Percentiles rank a stretch among this genome's conserved stretches.
Conservation (phyloP, 2,888 invertebrate genomes). For the Eurytoma adleriae region DNA sequence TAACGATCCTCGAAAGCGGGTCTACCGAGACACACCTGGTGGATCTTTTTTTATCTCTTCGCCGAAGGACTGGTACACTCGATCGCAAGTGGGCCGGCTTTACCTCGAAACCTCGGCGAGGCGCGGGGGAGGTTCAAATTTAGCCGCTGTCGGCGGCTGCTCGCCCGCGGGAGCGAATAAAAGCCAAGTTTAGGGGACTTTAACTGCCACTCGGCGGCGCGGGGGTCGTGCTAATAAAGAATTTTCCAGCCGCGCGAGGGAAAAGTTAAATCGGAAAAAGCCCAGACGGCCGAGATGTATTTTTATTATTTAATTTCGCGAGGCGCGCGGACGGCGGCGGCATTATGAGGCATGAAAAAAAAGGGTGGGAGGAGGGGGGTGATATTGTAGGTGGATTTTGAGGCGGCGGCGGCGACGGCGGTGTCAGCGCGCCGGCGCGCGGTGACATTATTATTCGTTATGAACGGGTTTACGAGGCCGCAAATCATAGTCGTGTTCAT, state of each 20-base stretch:
- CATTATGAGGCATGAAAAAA: constrained; percentile 74
- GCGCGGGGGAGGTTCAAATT: not conserved
- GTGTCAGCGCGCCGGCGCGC: constrained; percentile 35
- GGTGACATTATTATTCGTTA: constrained; percentile 77
- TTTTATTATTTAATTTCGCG: constrained; percentile 74
- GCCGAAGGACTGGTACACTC: too few relatives aligned
- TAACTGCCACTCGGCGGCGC: constrained; percentile 8
- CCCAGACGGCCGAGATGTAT: constrained; percentile 62
- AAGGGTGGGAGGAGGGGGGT: constrained; percentile 55
- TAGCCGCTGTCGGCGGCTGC: constrained; percentile 10
- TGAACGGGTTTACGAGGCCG: constrained; percentile 75
- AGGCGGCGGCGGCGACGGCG: constrained; percentile 46
- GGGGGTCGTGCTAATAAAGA: constrained; percentile 37
- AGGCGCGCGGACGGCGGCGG: constrained; percentile 33
- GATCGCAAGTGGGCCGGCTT: too few relatives aligned
- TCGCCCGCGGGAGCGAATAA: constrained; percentile 14
- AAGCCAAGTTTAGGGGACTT: constrained; percentile 24
- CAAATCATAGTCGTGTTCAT: constrained; percentile 76
- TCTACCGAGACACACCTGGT: too few relatives aligned
- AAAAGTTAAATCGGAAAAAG: constrained; percentile 55
- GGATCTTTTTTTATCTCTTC: too few relatives aligned
- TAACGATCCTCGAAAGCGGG: too few relatives aligned
- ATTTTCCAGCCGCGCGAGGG: constrained; percentile 23
- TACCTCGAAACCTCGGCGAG: not conserved
- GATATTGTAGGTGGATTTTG: constrained; percentile 74